These are phyloP conservation scores for Nestor notabilis DNA, from an alignment of 2,113 vertebrate species.

Conservation along the genomic window DNA sequence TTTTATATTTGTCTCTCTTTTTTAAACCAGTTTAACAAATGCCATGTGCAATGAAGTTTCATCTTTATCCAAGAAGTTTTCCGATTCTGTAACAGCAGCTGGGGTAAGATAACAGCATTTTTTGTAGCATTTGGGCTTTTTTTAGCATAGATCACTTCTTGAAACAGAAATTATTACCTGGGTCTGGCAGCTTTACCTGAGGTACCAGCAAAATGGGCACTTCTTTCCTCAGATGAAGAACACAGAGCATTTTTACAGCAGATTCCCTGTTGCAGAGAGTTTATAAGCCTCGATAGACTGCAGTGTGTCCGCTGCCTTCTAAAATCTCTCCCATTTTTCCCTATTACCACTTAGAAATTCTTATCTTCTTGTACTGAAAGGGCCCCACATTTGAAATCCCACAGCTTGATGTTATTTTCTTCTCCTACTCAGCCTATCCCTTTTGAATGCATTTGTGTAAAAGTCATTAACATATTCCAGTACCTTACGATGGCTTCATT, in stretches of 20 bases:
- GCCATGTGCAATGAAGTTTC: constrained; percentile 96
- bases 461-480: not conserved
- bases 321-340: not conserved
- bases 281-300: not conserved
- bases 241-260: not conserved
- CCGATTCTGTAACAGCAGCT: constrained; percentile 80
- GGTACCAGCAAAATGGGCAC: not conserved
- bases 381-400: not conserved
- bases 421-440: not conserved
- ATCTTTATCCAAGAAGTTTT: constrained; percentile 88
- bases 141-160: not conserved
- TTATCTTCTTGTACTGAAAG: not conserved
- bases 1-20: constrained; percentile 21
- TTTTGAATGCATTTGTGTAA: not conserved
- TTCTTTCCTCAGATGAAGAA: not conserved
- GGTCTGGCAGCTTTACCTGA: not conserved
- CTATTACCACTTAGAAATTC: not conserved
- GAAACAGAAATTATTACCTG: not conserved
- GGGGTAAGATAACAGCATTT: constrained; percentile 82
- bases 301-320: not conserved
- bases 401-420: not conserved
- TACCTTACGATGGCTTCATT: not conserved
- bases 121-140: not conserved
- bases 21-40: constrained; percentile 84
- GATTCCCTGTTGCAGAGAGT: not conserved